These are phyloP conservation scores for Natator depressus DNA, from an alignment of 2,113 vertebrate genomes.

Conservation along the genomic window DNA sequence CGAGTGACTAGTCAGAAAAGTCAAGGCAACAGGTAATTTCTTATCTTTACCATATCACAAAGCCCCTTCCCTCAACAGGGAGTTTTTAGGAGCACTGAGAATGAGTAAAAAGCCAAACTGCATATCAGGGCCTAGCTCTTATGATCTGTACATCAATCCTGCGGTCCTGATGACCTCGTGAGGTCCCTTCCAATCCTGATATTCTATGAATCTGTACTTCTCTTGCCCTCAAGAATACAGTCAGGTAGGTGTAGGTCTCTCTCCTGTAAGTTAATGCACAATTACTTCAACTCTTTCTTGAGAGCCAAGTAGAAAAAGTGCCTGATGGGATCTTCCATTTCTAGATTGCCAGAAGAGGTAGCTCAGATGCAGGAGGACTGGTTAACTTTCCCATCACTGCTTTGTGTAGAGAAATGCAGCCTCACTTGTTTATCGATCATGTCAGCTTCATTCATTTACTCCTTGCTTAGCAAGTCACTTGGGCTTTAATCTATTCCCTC, in stretches of 20 bases:
- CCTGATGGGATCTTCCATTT: not conserved
- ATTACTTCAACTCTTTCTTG: not conserved
- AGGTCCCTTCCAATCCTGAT: no score
- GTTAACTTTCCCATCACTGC: not conserved
- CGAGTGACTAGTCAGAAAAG: not conserved
- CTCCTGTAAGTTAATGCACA: not conserved
- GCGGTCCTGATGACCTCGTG: no score
- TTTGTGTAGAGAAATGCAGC: not conserved
- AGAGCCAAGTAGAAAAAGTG: not conserved
- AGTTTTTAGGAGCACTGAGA: not conserved
- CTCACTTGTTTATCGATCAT: not conserved
- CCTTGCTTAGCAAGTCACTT: not conserved
- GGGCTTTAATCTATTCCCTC: not conserved
- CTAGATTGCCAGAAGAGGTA: not conserved
- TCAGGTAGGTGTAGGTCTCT: not conserved
- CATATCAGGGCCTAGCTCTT: no score
- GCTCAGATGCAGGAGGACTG: not conserved
- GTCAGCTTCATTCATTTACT: not conserved
- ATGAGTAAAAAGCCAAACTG: not conserved
- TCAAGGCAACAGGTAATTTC: not conserved
- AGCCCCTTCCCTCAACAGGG: not conserved
- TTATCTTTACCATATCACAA: not conserved
- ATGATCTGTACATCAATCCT: not conserved
- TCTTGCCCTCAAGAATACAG: accelerated
- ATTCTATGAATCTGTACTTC: not conserved